These are phyloP conservation scores for Patiria miniata DNA, from an alignment of 35 echinoderm and acorn worm genomes.

Conservation along the genomic window DNA sequence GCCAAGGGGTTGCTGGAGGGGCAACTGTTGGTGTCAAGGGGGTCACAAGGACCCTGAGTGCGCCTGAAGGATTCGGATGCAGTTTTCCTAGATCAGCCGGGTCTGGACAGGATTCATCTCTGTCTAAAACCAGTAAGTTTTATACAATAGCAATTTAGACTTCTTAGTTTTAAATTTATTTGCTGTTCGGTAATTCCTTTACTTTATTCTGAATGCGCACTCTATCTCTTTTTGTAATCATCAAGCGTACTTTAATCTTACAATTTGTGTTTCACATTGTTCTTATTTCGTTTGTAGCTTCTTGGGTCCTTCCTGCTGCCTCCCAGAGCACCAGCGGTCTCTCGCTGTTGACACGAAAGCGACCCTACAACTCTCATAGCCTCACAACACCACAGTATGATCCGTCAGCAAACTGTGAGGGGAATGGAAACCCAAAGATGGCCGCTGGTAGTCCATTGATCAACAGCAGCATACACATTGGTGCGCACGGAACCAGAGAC, in stretches of 20 bases:
- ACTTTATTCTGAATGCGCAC: no score
- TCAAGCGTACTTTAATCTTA: no score
- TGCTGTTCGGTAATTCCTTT: no score
- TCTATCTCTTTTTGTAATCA: no score
- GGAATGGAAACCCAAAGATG: neutral
- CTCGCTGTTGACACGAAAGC: slow-evolving; percentile 6
- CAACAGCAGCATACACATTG: neutral
- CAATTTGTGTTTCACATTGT: no score
- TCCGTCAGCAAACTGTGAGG: neutral
- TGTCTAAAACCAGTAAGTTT: slow-evolving; percentile 24
- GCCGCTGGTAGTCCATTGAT: slow-evolving; percentile 1
- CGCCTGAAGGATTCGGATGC: slow-evolving; percentile 62
- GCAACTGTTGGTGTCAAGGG: slow-evolving; percentile 1
- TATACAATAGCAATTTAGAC: neutral
- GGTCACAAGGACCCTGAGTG: slow-evolving; percentile 72
- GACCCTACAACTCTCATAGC: neutral
- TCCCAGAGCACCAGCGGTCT: neutral
- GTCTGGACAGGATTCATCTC: slow-evolving; percentile 26
- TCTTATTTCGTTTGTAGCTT: neutral
- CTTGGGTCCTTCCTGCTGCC: neutral
- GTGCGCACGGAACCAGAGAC: neutral
- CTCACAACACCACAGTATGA: neutral
- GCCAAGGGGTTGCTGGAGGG: neutral
- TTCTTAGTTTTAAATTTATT: no score
- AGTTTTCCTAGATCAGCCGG: slow-evolving; percentile 16